These are phyloP conservation scores for Drosophila barbarae DNA, from an alignment of 2,888 invertebrate species.

Conservation along the genomic window DNA sequence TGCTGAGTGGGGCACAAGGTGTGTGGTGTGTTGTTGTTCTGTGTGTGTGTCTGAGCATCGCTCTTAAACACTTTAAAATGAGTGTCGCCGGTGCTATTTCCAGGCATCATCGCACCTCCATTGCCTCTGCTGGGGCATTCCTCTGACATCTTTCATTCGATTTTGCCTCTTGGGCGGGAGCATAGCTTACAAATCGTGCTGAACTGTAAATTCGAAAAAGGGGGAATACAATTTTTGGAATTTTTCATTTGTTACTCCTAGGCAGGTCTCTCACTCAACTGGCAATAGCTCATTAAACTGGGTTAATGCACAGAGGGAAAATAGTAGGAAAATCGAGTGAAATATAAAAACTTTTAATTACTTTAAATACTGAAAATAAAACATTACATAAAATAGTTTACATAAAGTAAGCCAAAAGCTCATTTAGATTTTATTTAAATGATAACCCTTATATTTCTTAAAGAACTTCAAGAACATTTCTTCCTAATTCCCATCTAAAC, in stretches of 20 bases:
- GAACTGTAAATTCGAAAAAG: constrained; percentile 23
- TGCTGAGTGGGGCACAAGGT: constrained; percentile 64
- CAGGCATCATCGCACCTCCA: constrained; percentile 32
- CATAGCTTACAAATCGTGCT: constrained; percentile 15
- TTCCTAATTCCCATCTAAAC: too few relatives aligned
- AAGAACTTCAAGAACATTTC: neutral
- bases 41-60: constrained; percentile 32
- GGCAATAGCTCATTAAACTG: constrained; percentile 30
- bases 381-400: neutral
- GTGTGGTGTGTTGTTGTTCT: constrained; percentile 37
- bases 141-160: constrained; percentile 31
- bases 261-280: constrained; percentile 3
- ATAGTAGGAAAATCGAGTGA: neutral
- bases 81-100: constrained; percentile 63
- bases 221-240: constrained; percentile 12
- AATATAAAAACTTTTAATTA: neutral
- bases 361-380: neutral
- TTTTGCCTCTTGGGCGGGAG: constrained; percentile 3
- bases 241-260: constrained; percentile 10
- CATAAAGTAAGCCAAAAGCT: neutral
- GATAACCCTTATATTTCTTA: neutral
- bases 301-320: constrained; percentile 2
- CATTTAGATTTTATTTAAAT: neutral
- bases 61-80: constrained; percentile 67
- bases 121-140: constrained; percentile 19